These are phyloP conservation scores for Coregonus suidteri DNA, from an alignment of 2,797 vertebrate species.

Conservation along the genomic window DNA sequence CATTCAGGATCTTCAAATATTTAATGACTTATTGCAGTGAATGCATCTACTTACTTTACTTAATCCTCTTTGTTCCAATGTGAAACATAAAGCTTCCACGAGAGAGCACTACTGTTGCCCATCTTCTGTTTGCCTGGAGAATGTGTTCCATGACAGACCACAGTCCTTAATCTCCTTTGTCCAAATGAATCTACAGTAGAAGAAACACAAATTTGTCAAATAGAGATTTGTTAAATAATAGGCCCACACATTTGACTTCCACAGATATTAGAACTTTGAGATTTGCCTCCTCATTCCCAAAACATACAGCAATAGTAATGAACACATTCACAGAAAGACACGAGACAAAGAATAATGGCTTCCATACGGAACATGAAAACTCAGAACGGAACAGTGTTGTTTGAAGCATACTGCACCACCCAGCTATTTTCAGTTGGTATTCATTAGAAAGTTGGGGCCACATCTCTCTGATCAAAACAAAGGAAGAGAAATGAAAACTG, in stretches of 20 bases:
- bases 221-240: background rate
- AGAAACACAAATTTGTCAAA: background rate
- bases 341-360: constrained; percentile 51
- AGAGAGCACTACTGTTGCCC: too few species aligned
- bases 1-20: background rate
- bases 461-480: constrained; percentile 70
- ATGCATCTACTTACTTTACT: too few species aligned
- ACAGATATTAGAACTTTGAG: background rate
- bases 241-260: background rate
- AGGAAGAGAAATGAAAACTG: constrained; percentile 65
- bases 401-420: constrained; percentile 58
- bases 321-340: constrained; percentile 53
- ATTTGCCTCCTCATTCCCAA: background rate
- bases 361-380: constrained; percentile 62
- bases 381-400: constrained; percentile 50
- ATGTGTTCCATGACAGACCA: too few species aligned
- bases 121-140: too few species aligned
- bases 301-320: constrained; percentile 6
- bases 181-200: background rate
- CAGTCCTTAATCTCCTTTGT: too few species aligned
- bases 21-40: too few species aligned
- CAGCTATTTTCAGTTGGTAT: constrained; percentile 72
- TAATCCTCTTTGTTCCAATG: too few species aligned
- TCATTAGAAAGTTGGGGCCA: constrained; percentile 68
- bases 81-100: too few species aligned